These are phyloP conservation scores for Puffinus mauretanicus DNA, from an alignment of 2,113 vertebrate genomes.

Conservation along the genomic window DNA sequence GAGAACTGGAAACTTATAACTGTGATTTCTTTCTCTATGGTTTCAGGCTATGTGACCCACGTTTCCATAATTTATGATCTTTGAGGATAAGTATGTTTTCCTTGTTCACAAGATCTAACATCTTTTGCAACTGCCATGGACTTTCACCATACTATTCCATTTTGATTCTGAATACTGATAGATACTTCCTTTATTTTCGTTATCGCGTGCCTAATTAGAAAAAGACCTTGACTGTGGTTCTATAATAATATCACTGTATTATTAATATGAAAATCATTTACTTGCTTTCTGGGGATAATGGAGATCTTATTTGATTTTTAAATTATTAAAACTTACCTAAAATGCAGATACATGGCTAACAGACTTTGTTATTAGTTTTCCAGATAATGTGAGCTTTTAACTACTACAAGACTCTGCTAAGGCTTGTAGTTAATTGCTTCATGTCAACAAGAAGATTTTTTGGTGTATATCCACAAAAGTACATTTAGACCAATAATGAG, in stretches of 20 bases:
- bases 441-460: background rate
- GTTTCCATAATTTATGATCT: background rate
- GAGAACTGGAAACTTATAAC: background rate
- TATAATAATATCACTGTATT: background rate
- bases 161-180: background rate
- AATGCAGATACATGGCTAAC: background rate
- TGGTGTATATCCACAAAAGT: background rate
- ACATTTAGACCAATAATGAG: background rate
- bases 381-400: background rate
- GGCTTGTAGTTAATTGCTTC: background rate
- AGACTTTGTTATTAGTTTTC: background rate
- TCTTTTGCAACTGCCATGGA: background rate
- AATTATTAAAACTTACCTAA: background rate
- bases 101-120: background rate
- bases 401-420: background rate
- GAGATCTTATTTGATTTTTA: background rate
- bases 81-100: background rate
- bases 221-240: background rate
- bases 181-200: background rate
- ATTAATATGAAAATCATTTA: conserved; percentile 6
- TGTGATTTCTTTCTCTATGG: background rate
- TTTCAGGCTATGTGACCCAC: background rate
- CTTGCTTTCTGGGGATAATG: background rate
- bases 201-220: background rate
- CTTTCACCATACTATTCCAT: background rate